A percentile compares a stretch with the other conserved stretches of the same genome.
phyloP scores from a whole-genome alignment of 2,113 vertebrate genomes.

The Peromyscus maniculatus region DNA sequence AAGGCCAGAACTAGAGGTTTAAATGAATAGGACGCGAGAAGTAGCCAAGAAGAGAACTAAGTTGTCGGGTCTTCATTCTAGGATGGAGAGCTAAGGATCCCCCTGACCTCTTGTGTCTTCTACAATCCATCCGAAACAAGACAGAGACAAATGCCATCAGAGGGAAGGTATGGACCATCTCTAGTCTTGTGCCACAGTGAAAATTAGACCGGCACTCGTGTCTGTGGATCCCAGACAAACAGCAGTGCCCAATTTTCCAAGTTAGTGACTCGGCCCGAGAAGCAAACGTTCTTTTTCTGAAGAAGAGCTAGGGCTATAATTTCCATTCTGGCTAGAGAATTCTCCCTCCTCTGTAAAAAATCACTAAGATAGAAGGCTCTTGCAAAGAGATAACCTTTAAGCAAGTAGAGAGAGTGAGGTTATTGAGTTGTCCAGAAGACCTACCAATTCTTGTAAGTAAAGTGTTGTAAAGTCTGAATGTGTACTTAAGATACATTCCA shows the following conservation, averaged over 20 bases:
- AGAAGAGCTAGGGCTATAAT: background rate
- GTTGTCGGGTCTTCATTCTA: background rate
- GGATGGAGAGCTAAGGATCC: constrained; percentile 6
- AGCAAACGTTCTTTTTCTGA: background rate
- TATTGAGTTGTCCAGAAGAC: background rate
- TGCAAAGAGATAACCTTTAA: background rate
- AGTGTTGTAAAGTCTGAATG: background rate
- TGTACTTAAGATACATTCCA: background rate
- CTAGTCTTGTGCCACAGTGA: background rate
- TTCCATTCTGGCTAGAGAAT: background rate
- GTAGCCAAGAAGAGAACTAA: background rate
- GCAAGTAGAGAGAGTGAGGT: background rate
- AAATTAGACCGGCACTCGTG: background rate
- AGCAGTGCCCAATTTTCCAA: background rate
- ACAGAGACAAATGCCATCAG: background rate
- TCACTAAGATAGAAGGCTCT: background rate
- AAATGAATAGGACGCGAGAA: background rate
- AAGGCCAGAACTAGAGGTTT: background rate
- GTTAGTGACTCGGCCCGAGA: background rate
- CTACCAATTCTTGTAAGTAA: background rate
- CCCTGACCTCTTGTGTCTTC: background rate
- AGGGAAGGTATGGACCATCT: background rate
- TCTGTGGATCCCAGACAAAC: background rate
- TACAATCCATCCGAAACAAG: constrained; percentile 15
- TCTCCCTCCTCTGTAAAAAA: constrained; percentile 21